phyloP scores from a whole-genome alignment of 2,888 invertebrate species.

The Pheosia gnoma region DNA sequence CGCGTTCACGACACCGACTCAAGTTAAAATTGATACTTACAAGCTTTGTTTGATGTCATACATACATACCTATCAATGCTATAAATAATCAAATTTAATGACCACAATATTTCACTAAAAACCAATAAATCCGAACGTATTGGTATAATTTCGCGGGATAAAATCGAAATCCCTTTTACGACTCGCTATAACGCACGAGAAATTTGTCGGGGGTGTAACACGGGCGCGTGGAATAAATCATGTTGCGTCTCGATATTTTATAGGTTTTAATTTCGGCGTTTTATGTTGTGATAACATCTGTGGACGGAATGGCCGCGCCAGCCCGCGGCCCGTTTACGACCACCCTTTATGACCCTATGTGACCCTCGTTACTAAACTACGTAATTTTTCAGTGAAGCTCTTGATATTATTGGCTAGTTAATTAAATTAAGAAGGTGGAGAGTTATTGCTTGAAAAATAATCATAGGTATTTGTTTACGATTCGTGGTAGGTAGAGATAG shows the following conservation, averaged over 20 bases:
- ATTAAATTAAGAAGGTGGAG: conserved; percentile 16
- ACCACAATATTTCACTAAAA: conserved; percentile 23
- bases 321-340: conserved; percentile 62
- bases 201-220: conserved; percentile 56
- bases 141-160: conserved; percentile 35
- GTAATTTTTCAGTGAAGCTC: conserved; percentile 38
- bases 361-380: conserved; percentile 45
- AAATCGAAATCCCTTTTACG: conserved; percentile 55
- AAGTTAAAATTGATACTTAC: too few species aligned
- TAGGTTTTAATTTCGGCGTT: conserved; percentile 75
- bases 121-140: conserved; percentile 31
- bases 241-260: conserved; percentile 69
- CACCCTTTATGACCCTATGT: conserved; percentile 54
- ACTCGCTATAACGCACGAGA: conserved; percentile 55
- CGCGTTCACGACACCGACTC: too few species aligned
- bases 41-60: too few species aligned
- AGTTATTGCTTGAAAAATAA: not conserved
- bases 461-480: too few species aligned
- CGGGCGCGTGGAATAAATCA: conserved; percentile 65
- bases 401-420: conserved; percentile 21
- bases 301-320: conserved; percentile 60
- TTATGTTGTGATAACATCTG: conserved; percentile 80
- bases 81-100: not conserved
- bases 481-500: too few species aligned
- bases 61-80: too few species aligned